These are phyloP conservation scores for Agapornis roseicollis DNA, from an alignment of 2,113 vertebrate genomes.

Conservation along the genomic window DNA sequence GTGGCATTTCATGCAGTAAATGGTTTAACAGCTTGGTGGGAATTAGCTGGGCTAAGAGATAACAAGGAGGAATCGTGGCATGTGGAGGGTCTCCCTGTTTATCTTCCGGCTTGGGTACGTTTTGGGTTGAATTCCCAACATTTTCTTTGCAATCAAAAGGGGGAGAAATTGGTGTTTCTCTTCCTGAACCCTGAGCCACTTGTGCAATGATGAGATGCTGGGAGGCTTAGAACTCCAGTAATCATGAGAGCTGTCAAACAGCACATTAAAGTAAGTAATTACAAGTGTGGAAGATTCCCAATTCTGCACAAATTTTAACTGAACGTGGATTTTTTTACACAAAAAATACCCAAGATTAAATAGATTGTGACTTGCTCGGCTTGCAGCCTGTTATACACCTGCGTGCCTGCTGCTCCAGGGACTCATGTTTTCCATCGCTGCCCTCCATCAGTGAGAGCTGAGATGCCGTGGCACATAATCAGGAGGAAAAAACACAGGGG, in stretches of 20 bases:
- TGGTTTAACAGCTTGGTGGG: background rate
- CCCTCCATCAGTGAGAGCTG: background rate
- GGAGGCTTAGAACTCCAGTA: background rate
- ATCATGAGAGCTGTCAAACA: background rate
- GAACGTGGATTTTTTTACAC: background rate
- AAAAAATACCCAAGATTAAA: background rate
- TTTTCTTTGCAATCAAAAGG: background rate
- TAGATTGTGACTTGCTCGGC: background rate
- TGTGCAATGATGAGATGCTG: background rate
- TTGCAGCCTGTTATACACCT: background rate
- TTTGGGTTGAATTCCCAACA: background rate
- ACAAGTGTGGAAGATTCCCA: background rate
- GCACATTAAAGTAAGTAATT: background rate
- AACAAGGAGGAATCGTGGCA: rapidly evolving
- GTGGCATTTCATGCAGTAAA: rapidly evolving
- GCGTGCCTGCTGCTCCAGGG: background rate
- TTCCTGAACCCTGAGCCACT: background rate
- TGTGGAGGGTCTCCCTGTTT: background rate
- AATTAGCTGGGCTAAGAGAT: background rate
- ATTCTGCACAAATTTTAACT: background rate
- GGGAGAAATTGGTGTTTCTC: background rate
- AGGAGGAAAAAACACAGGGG: background rate
- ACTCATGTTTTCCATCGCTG: background rate
- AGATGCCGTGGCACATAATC: background rate
- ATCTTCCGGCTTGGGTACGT: background rate